Evolutionary conservation across 1,140 invertebrate genomes (phyloP), one percentile per base, ranked within the genome.

Genomic region (Whitmania pigra): DNA sequence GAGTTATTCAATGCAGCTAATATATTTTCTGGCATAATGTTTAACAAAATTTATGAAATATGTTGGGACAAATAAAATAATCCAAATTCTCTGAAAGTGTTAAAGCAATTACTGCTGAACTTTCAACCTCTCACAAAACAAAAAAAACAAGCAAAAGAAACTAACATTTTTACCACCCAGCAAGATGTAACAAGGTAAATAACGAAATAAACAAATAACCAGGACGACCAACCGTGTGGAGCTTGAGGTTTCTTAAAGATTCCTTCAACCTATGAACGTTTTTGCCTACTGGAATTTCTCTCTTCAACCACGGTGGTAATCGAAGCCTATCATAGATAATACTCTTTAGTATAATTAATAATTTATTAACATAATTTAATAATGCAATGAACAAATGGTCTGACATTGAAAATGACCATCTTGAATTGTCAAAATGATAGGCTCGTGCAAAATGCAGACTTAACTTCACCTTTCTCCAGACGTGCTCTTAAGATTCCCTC

Each of bases 221-320:
- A 53, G 17, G 18, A 60, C 55, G 27, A 76, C 80, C 77, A 75
- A 84, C 96, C 3, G 97, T 99, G 77, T 93, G 90, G 15, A 99
- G 84, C 77, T 95, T 97, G 18, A 98, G 84, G 20, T 88, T 86
- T 71, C 92, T 83, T 17, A 99, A 82, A 78, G 93, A 89, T 68
- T 89, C 85, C 79, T 97, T 99, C 20, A 99, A 82, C 78, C 87
- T 87, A 75, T 84, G 87, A 79, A 89, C 94, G 83, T 92, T 93
- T 77, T 89, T 84, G 79, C 90, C 94, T 76, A 89, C 88, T 17
- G 95, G 94, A 80, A 98, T 97, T 78, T 92, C 87, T 57, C 89
- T 93, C 80, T 98, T 98, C 49, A 99, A 79, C 97, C 97, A 99
- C 67, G 94, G 92, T 25, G 97, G 96, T 69, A 99, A 82, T 72